Percentiles rank a stretch among this genome's conserved stretches.
These are phyloP conservation scores for Hypanus sabinus DNA, from an alignment of 2,113 vertebrate genomes.

Conservation along the genomic window DNA sequence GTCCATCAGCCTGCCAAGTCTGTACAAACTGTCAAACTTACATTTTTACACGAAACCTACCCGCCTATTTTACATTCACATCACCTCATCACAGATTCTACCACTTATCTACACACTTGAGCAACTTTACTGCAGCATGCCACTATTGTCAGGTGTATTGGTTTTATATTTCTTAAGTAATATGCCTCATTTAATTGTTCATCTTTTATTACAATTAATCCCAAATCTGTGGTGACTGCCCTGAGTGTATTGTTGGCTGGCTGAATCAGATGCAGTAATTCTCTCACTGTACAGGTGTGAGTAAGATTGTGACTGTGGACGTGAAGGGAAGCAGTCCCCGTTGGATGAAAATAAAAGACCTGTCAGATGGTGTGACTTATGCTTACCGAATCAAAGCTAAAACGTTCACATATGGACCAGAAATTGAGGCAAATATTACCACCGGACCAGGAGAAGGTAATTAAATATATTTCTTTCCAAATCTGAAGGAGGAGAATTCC, in stretches of 20 bases:
- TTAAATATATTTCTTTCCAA: not conserved
- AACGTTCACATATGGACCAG: slow-evolving; percentile 86
- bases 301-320: slow-evolving; percentile 93
- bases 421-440: slow-evolving; percentile 90
- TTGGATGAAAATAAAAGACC: slow-evolving; percentile 92
- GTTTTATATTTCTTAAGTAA: not conserved
- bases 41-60: too few relatives aligned
- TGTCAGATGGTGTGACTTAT: slow-evolving; percentile 81
- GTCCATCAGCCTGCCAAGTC: too few relatives aligned
- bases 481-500: not conserved
- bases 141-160: not conserved
- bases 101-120: too few relatives aligned
- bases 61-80: too few relatives aligned
- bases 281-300: slow-evolving; percentile 69
- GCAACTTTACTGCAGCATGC: not conserved
- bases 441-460: slow-evolving; percentile 90
- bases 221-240: not conserved
- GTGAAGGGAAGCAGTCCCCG: slow-evolving; percentile 80
- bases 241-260: not conserved
- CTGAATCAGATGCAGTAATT: not conserved
- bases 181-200: not conserved
- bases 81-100: too few relatives aligned
- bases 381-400: slow-evolving; percentile 83
- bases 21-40: too few relatives aligned
- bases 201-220: not conserved